phyloP scores from a whole-genome alignment of 2,888 invertebrate species.

The Rapana venosa region DNA sequence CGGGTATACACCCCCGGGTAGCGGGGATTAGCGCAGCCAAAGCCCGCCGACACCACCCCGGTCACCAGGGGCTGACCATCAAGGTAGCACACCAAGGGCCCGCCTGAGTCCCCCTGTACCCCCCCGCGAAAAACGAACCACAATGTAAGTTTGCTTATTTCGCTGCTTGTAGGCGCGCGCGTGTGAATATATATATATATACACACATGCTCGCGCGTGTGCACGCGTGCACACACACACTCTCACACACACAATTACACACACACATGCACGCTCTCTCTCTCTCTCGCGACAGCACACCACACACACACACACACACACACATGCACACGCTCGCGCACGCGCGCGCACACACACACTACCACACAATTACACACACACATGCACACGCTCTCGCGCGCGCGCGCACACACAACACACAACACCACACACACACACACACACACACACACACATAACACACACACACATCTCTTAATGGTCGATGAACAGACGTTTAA shows the following conservation, averaged over 20 bases:
- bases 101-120: slow-evolving; percentile 49
- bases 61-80: slow-evolving; percentile 33
- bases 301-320: neutral
- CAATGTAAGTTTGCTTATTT: neutral
- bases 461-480: no score
- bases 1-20: slow-evolving; percentile 50
- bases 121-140: neutral
- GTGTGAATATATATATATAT: neutral
- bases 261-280: neutral
- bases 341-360: neutral
- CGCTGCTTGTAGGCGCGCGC: neutral
- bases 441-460: neutral
- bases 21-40: slow-evolving; percentile 44
- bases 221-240: neutral
- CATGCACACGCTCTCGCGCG: no score
- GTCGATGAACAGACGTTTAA: no score
- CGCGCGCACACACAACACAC: neutral
- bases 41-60: slow-evolving; percentile 48
- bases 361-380: neutral
- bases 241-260: neutral
- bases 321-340: neutral
- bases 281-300: no score
- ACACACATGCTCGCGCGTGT: neutral
- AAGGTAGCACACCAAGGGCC: slow-evolving; percentile 45
- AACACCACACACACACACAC: neutral